A percentile compares a stretch with the other conserved stretches of the same genome.
These are phyloP conservation scores for Rhinophrynus dorsalis DNA, from an alignment of 2,797 vertebrate genomes.

Conservation along the genomic window DNA sequence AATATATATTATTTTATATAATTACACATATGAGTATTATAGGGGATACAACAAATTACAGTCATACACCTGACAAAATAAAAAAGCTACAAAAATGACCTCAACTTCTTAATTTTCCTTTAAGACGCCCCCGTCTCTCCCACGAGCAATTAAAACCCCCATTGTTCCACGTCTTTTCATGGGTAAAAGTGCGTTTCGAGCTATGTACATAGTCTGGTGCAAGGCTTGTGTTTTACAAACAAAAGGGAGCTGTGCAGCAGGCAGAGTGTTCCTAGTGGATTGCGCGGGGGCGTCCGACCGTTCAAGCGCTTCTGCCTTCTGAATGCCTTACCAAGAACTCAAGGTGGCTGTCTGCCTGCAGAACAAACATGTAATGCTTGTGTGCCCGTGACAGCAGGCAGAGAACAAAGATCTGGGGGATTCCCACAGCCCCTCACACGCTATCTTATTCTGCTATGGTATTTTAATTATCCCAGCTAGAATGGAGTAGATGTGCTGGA, in stretches of 20 bases:
- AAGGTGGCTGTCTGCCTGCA: conserved; percentile 7
- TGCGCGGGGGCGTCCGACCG: background rate
- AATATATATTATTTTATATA: too few relatives aligned
- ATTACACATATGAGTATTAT: too few relatives aligned
- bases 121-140: background rate
- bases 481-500: background rate
- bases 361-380: conserved; percentile 3
- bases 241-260: background rate
- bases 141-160: background rate
- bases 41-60: too few relatives aligned
- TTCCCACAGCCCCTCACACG: background rate
- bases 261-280: background rate
- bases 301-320: background rate
- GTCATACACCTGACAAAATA: too few relatives aligned
- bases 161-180: conserved; percentile 11
- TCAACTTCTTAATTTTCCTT: too few relatives aligned
- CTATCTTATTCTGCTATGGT: background rate
- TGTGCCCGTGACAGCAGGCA: background rate
- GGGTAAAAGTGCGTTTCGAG: conserved; percentile 5
- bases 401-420: background rate
- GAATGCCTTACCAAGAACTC: background rate
- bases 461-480: background rate
- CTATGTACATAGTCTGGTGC: background rate
- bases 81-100: too few relatives aligned
- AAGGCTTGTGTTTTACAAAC: background rate